These are phyloP conservation scores for Xylota segnis DNA, from an alignment of 2,888 invertebrate genomes.

Conservation along the genomic window DNA sequence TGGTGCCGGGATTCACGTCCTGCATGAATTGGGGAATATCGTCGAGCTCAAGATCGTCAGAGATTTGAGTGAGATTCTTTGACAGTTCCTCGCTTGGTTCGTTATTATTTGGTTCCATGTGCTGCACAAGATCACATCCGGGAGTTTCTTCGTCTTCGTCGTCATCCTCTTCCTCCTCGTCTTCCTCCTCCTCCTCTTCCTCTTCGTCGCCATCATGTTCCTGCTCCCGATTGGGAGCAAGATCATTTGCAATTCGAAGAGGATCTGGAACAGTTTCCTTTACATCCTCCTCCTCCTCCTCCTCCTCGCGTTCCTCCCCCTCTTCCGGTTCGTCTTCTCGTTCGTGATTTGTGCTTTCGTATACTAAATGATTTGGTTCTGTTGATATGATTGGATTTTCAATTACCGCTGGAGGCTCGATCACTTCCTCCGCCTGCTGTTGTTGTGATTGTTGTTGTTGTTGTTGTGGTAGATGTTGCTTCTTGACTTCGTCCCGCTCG, in stretches of 20 bases:
- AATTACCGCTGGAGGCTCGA: conserved; percentile 20
- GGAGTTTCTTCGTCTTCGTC: conserved; percentile 7
- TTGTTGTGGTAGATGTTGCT: no score
- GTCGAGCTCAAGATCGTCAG: conserved; percentile 72
- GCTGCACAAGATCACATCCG: conserved; percentile 35
- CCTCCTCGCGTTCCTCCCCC: not conserved
- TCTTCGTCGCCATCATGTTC: not conserved
- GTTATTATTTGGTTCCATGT: conserved; percentile 76
- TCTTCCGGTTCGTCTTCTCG: conserved; percentile 74
- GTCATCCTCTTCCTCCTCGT: conserved; percentile 7
- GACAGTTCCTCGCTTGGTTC: conserved; percentile 74
- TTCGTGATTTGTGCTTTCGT: conserved; percentile 79
- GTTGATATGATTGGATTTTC: conserved; percentile 74
- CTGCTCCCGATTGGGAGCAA: not conserved
- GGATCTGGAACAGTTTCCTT: not conserved
- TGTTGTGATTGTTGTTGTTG: no score
- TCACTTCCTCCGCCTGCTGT: conserved; percentile 18
- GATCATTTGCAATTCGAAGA: conserved; percentile 14
- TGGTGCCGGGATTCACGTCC: conserved; percentile 55
- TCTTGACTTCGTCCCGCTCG: conserved; percentile 35
- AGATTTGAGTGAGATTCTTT: conserved; percentile 77
- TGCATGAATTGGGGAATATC: conserved; percentile 75
- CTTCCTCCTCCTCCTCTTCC: conserved; percentile 2
- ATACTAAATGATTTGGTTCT: conserved; percentile 78
- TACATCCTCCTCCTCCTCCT: conserved; percentile 3